phyloP scores from a whole-genome alignment of 2,888 invertebrate species.

The Drosophila percnosoma region DNA sequence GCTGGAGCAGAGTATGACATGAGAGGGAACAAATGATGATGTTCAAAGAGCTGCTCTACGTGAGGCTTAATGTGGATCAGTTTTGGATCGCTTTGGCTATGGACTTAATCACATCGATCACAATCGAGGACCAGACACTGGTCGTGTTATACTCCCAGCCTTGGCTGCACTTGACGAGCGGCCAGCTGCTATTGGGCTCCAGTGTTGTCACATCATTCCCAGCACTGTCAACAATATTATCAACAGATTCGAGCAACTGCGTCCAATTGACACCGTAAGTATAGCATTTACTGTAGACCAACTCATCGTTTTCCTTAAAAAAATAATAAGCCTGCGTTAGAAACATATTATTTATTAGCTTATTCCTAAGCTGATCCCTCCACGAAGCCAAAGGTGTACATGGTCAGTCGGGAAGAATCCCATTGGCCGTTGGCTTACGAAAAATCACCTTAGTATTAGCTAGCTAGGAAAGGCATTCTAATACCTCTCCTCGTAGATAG shows the following conservation, averaged over 20 bases:
- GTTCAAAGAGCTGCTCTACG: constrained; percentile 47
- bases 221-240: constrained; percentile 11
- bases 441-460: too few species aligned
- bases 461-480: too few species aligned
- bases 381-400: background rate
- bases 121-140: constrained; percentile 91
- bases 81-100: background rate
- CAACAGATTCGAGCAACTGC: constrained; percentile 83
- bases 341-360: background rate
- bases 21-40: constrained; percentile 46
- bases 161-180: constrained; percentile 88
- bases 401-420: too few species aligned
- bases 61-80: constrained; percentile 35
- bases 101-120: constrained; percentile 89
- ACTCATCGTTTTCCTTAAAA: constrained; percentile 81
- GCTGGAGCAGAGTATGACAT: background rate
- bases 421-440: too few species aligned
- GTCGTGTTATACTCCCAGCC: constrained; percentile 93
- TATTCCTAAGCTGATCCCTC: background rate
- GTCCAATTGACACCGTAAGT: constrained; percentile 91
- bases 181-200: constrained; percentile 87
- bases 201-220: constrained; percentile 77
- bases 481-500: too few species aligned
- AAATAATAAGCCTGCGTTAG: background rate
- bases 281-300: constrained; percentile 89